A percentile compares a stretch with the other conserved stretches of the same genome.
Conservation (phyloP, 2,113 vertebrate species). For the Urocolius indicus region DNA sequence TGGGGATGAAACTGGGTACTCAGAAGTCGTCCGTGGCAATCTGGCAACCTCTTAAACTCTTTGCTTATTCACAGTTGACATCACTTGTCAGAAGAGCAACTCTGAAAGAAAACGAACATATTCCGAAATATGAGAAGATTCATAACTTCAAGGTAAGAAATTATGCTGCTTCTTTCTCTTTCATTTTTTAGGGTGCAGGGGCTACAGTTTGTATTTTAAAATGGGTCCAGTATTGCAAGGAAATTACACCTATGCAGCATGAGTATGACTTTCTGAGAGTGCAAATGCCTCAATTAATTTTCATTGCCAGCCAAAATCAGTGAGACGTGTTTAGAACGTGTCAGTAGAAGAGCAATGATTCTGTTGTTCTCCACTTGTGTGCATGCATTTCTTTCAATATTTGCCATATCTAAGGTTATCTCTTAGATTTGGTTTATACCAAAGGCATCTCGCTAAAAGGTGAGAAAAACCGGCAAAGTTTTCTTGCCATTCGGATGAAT, state of each 20-base stretch:
- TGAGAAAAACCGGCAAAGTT: slow-evolving; percentile 11
- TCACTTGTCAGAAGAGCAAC: slow-evolving; percentile 96
- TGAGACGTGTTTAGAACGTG: not conserved
- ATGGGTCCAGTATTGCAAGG: not conserved
- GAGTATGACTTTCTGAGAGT: not conserved
- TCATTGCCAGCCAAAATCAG: not conserved
- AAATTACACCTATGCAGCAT: not conserved
- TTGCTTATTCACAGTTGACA: slow-evolving; percentile 99
- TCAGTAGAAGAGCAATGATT: not conserved
- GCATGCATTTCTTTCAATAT: not conserved
- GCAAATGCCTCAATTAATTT: not conserved
- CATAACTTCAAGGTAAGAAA: slow-evolving; percentile 99
- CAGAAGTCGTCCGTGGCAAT: slow-evolving; percentile 89
- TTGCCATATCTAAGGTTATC: not conserved
- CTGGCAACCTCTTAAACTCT: slow-evolving; percentile 98
- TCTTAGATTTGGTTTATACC: not conserved
- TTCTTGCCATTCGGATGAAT: not conserved
- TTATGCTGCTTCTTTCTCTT: not conserved
- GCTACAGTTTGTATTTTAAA: not conserved
- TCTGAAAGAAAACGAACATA: slow-evolving; percentile 95
- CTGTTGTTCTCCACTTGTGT: not conserved
- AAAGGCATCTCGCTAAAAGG: not conserved
- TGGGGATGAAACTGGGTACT: slow-evolving; percentile 95
- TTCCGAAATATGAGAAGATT: slow-evolving; percentile 97
- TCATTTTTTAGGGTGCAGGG: not conserved